Percentiles rank a stretch among this genome's conserved stretches.
These are phyloP conservation scores for Eumerus sabulonum DNA, from an alignment of 2,888 invertebrate species.

Conservation along the genomic window DNA sequence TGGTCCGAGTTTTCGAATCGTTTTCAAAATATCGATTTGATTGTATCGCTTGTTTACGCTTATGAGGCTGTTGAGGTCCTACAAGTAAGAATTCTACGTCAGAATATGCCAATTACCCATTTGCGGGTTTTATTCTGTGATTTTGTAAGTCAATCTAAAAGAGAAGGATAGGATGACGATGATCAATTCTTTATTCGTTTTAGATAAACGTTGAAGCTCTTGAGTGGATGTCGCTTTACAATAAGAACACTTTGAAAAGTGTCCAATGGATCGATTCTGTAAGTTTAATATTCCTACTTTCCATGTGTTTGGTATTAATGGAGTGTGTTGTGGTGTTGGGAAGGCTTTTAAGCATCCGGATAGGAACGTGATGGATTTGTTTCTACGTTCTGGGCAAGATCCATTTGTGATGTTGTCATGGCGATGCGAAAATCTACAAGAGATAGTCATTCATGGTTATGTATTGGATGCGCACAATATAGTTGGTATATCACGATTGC, in stretches of 20 bases:
- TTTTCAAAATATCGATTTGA: conserved; percentile 76
- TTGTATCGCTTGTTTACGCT: conserved; percentile 82
- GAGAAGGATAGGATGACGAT: neutral
- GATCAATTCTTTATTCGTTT: conserved; percentile 14
- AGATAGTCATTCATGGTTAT: conserved; percentile 81
- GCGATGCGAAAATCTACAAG: conserved; percentile 81
- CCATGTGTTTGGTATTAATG: neutral
- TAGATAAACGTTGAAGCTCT: conserved; percentile 78
- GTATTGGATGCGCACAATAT: conserved; percentile 78
- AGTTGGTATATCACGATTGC: conserved; percentile 77
- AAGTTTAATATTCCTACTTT: conserved; percentile 44
- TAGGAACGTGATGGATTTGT: conserved; percentile 74
- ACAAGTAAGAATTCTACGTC: conserved; percentile 83
- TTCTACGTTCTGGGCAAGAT: conserved; percentile 76
- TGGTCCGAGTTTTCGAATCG: conserved; percentile 82
- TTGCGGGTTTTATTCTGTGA: conserved; percentile 87
- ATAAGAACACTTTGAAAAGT: conserved; percentile 76
- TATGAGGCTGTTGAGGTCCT: conserved; percentile 83
- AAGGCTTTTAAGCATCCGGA: conserved; percentile 75
- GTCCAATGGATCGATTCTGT: conserved; percentile 78
- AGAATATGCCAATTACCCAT: conserved; percentile 86
- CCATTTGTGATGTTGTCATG: conserved; percentile 83
- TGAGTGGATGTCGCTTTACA: conserved; percentile 77
- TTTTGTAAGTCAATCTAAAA: conserved; percentile 79
- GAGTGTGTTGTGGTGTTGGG: conserved; percentile 13